Base-by-base conservation (phyloP, 2,888 invertebrate genomes). In the Apamea sordens region DNA sequence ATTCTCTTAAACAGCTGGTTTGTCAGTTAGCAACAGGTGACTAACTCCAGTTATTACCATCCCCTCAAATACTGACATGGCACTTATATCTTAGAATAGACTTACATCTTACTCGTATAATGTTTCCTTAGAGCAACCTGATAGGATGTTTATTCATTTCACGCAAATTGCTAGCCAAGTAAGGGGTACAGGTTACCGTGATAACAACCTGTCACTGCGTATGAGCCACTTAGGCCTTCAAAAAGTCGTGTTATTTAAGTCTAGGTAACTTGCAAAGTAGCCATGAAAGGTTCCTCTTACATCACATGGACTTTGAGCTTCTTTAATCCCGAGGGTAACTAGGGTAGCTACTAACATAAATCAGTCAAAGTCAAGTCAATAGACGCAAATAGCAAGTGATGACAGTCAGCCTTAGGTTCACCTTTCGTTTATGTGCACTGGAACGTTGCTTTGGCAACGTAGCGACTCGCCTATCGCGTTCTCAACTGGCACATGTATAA, bases 401-500 rank as follows among this genome's bases (percentile, higher is more conserved):
- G 75, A 76, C 77, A 84, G 41, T 28, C 15, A 69, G 59, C 65
- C 61, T 76, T 69, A n/a, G 56, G 76, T 70, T 73, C 59, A 84
- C 70, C 59, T 77, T 74, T 75, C 44, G 65, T 74, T 76, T 64
- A 53, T 53, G 21, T 70, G 28, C 50, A 61, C 13, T 53, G 36
- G 28, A 50, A 86, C 76, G 68, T 68, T 70, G 47, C 76, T 41
- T 79, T 85, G 83, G 85, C 85, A 82, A 72, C 76, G 74, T 69
- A 44, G 67, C 72, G 65, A 44, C 61, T 44, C 47, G 65, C 59
- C 36, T 10, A 15, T 53, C 53, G 77, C 78, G 76, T 74, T 85
- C 81, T 59, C 64, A 21, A 28, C 79, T 84, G 88, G 65, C 88
- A 85, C 65, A 78, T 79, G 69, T 80, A n/a, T 50, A 79, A 83